phyloP scores from a whole-genome alignment of 2,113 vertebrate species.

The Strix uralensis region DNA sequence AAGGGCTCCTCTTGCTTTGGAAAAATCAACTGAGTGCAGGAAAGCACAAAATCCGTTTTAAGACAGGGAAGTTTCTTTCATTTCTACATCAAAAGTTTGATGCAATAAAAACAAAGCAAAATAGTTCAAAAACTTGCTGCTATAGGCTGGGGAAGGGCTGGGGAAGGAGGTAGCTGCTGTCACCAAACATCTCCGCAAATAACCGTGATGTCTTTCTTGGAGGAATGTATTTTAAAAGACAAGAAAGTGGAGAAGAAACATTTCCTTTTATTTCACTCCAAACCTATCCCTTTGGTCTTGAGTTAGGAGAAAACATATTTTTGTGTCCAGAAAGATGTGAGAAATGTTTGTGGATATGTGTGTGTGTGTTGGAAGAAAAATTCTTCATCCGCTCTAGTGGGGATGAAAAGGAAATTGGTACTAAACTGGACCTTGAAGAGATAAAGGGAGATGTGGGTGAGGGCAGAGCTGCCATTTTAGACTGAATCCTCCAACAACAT shows the following conservation, averaged over 20 bases:
- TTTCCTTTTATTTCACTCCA: background rate
- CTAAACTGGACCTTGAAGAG: background rate
- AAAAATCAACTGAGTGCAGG: background rate
- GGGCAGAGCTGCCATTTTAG: background rate
- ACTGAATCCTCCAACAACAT: background rate
- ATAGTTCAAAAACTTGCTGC: background rate
- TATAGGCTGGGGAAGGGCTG: background rate
- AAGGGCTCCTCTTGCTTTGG: background rate
- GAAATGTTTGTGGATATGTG: background rate
- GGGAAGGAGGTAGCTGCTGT: background rate
- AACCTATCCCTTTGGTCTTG: background rate
- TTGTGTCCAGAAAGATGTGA: background rate
- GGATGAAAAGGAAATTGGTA: background rate
- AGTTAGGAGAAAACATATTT: background rate
- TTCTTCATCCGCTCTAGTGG: background rate
- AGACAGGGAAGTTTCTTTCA: background rate
- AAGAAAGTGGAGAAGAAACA: background rate
- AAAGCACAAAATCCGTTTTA: background rate
- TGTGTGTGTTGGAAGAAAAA: background rate
- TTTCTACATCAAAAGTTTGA: background rate
- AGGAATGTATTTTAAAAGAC: background rate
- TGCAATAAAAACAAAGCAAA: background rate
- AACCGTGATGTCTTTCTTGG: fast-evolving
- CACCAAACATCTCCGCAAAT: background rate
- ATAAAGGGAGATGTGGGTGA: background rate